Conservation (phyloP, 1,140 invertebrate genomes). For the Mactra quadrangularis region DNA sequence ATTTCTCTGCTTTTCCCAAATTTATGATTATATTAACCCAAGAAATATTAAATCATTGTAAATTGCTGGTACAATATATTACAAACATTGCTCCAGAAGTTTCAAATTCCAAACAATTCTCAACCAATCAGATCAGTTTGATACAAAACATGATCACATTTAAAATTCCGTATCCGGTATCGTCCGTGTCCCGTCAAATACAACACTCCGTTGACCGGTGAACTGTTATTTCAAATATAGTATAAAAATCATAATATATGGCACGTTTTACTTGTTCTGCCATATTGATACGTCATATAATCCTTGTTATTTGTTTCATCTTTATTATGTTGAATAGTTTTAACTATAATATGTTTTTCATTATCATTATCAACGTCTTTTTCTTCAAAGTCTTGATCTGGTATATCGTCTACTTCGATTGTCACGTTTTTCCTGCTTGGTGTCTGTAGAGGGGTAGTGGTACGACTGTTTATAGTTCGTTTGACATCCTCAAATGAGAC, state of each 20-base stretch:
- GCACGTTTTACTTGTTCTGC: constrained; percentile 35
- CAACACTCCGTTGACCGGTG: no score
- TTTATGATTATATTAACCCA: no score
- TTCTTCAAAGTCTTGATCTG: not conserved
- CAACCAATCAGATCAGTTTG: no score
- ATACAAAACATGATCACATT: no score
- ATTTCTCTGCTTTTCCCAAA: no score
- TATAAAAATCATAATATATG: constrained; percentile 11
- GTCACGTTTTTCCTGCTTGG: constrained; percentile 16
- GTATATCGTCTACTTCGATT: not conserved
- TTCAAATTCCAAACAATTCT: no score
- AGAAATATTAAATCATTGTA: no score
- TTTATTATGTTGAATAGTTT: constrained; percentile 1
- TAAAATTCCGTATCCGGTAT: no score
- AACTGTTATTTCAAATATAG: no score
- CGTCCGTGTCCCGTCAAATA: no score
- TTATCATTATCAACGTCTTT: constrained; percentile 13
- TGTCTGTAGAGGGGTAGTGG: not conserved
- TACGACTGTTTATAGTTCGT: constrained; percentile 38
- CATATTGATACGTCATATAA: not conserved
- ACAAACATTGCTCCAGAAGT: no score
- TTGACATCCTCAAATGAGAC: constrained; percentile 76
- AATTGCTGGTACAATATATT: no score
- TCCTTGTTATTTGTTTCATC: constrained; percentile 11
- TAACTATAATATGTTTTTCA: constrained; percentile 16